phyloP scores from a whole-genome alignment of 2,797 vertebrate species.

The Peromyscus eremicus region DNA sequence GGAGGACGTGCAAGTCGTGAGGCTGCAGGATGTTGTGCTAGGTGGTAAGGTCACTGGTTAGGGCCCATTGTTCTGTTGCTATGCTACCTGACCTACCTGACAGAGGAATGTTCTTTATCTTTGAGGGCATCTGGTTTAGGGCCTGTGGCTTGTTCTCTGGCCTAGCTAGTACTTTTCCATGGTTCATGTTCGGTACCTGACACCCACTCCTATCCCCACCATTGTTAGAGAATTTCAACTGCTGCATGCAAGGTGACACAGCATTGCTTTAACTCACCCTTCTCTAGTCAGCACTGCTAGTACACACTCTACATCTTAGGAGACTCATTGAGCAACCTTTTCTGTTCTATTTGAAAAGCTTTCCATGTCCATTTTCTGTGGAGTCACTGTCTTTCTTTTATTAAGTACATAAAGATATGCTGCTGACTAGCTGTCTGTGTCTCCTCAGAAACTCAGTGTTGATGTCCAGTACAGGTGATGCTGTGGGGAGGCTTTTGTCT shows the following conservation, averaged over 20 bases:
- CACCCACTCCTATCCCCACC: background rate
- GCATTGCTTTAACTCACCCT: background rate
- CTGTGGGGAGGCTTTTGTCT: background rate
- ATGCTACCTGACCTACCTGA: too few relatives aligned
- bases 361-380: background rate
- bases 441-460: background rate
- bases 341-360: background rate
- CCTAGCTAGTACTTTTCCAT: too few relatives aligned
- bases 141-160: too few relatives aligned
- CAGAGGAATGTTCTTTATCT: too few relatives aligned
- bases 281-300: background rate
- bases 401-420: background rate
- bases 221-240: background rate
- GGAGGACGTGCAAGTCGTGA: too few relatives aligned
- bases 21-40: too few relatives aligned
- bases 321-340: background rate
- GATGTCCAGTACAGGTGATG: background rate
- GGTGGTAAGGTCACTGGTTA: too few relatives aligned
- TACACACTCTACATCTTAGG: background rate
- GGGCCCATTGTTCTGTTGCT: too few relatives aligned
- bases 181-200: too few relatives aligned
- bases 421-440: background rate
- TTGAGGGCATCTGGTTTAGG: too few relatives aligned
- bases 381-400: conserved; percentile 17
- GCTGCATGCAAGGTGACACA: background rate